Percentiles rank a stretch among this genome's conserved stretches.
Evolutionary conservation across 2,113 vertebrate genomes (phyloP).

Genomic region (Copsychus sechellarum): DNA sequence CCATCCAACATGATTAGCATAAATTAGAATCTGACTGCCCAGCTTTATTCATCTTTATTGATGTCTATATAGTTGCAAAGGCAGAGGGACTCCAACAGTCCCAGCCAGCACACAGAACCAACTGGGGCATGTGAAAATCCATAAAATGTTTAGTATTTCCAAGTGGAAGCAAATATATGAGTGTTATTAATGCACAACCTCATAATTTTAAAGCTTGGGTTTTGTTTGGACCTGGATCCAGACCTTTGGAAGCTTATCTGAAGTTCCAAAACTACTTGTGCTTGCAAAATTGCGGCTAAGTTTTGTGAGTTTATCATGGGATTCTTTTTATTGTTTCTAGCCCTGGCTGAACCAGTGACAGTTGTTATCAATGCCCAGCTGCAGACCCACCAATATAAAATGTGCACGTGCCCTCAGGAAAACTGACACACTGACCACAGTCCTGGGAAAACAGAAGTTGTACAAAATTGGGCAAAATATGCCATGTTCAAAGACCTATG

Average conservation of each 20-base stretch:
- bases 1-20: slow-evolving; percentile 51
- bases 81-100: background rate
- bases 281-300: slow-evolving; percentile 10
- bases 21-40: slow-evolving; percentile 60
- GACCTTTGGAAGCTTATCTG: slow-evolving; percentile 38
- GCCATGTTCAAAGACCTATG: background rate
- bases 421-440: background rate
- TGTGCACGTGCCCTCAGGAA: background rate
- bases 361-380: background rate
- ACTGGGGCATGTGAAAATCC: slow-evolving; percentile 33
- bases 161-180: background rate
- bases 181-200: background rate
- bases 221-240: slow-evolving; percentile 42
- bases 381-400: background rate
- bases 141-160: slow-evolving; percentile 42
- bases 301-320: background rate
- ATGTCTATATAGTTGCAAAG: slow-evolving; percentile 46
- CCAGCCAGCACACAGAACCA: background rate
- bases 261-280: slow-evolving; percentile 15
- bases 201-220: background rate
- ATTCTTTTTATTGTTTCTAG: slow-evolving; percentile 8
- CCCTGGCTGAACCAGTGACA: background rate
- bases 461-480: background rate
- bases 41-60: slow-evolving; percentile 57
- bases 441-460: background rate